Evolutionary conservation across 2,888 invertebrate genomes (phyloP).

Genomic region (Monoplex corrugatus): DNA sequence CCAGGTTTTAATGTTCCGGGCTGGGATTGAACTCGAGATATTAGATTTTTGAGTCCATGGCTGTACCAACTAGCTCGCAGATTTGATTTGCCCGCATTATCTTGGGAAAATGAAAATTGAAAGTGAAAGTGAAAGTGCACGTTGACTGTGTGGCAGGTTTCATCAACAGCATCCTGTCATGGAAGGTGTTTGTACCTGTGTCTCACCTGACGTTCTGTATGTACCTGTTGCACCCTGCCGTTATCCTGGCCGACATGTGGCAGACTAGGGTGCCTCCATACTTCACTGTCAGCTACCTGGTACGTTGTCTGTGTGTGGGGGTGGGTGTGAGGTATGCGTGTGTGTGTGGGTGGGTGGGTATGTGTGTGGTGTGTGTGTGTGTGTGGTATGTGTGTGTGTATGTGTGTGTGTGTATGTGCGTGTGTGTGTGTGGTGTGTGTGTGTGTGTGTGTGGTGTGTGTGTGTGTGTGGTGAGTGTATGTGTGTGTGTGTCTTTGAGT

Average conservation of each 20-base stretch:
- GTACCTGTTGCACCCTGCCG: conserved; percentile 43
- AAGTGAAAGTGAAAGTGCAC: background rate
- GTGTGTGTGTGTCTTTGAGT: background rate
- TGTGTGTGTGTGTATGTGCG: background rate
- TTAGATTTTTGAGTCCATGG: too few species aligned
- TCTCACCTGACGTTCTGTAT: conserved; percentile 41
- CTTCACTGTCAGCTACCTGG: conserved; percentile 45
- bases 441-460: background rate
- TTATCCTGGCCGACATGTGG: conserved; percentile 45
- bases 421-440: background rate
- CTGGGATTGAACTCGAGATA: too few species aligned
- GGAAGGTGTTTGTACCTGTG: conserved; percentile 39
- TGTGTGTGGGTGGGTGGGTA: conserved; percentile 20
- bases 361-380: conserved; percentile 16
- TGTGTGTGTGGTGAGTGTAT: background rate
- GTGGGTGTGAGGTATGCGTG: background rate
- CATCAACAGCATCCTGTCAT: conserved; percentile 47
- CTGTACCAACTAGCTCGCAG: too few species aligned
- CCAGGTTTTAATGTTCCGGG: too few species aligned
- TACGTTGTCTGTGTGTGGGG: background rate
- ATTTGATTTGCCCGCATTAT: too few species aligned
- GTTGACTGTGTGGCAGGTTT: conserved; percentile 25
- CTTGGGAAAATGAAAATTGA: too few species aligned
- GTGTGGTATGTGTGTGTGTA: background rate
- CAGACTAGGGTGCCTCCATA: conserved; percentile 22